Base-by-base conservation (phyloP, 2,888 invertebrate genomes). In the Acronicta aceris region DNA sequence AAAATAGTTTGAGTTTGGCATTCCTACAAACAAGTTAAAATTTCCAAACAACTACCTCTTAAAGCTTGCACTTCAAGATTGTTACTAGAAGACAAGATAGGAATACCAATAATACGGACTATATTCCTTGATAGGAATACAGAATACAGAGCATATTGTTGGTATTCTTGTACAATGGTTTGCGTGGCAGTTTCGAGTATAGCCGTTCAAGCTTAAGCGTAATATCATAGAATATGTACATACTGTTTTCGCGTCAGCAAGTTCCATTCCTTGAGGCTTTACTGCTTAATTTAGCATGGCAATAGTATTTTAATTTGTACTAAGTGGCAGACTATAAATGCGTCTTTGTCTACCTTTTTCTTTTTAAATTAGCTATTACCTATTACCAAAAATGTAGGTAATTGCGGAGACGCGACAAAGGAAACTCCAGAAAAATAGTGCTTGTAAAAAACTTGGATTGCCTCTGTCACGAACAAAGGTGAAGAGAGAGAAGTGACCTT, bases 221-320 rank as follows among this genome's bases (percentile, higher is more conserved):
- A 1, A 5, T 30, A 41, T 51, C 16, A 47, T 16, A 47, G 38
- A 16, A 25, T 21, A 33, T 45, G 25, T 10, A 21, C 42, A 48
- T 12, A 52, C 68, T 27, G 33, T 12, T 59, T 2, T 59, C 64
- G n/a, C 68, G 9, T 67, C 51, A 48, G 27, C 59, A 51, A 6
- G 0, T 59, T 43, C 47, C 27, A 59, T 59, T 48, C 43, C 38
- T 30, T 16, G 21, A 30, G 21, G 10, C 25, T 25, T n/a, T n/a
- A 21, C 2, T n/a, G 45, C 13, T 21, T n/a, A 45, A 25, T 58
- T 41, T 40, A 40, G 30, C 49, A 3, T 49, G 4, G 5, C 46
- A 12, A 12, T 21, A 5, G 15, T 25, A n/a, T 45, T 45, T 17
- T 1, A 16, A 38, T 47, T 17, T 45, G 3, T 48, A 15, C 9